Base-by-base conservation (phyloP, 2,797 vertebrate genomes). In the Apogon talboti region DNA sequence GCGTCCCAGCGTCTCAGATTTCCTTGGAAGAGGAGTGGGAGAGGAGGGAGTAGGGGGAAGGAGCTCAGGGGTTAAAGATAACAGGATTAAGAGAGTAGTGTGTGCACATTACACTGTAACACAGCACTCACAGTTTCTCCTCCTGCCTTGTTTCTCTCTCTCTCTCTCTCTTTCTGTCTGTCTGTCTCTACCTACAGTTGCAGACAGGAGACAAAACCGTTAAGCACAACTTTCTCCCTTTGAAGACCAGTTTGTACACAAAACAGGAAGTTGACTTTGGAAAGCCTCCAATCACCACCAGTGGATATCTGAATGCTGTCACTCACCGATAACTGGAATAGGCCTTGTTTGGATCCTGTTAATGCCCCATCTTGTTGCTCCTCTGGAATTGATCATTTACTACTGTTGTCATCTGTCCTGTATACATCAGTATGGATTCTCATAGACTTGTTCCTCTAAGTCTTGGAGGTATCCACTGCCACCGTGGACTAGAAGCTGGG, bases 11-110 rank as follows among this genome's bases (percentile, higher is more conserved):
- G 3, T 89, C 89, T 93, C 91, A 24, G 73, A 87, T 93, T 92
- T 90, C 91, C 72, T 82, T 68, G 4, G 84, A 73, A 88, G 76
- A 76, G 70, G 71, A 85, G 78, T 78, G 85, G 86, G 87, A 90
- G 70, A 70, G 65, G 66, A 87, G 81, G 76, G 88, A 76, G 61
- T 48, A 48, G 49, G 49, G 75, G 48, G 57, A 71, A 72, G 82
- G 76, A 89, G 81, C 83, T 69, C 80, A 57, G 57, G 78, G 88
- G 87, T 92, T 91, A 87, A 88, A 90, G 87, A 90, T 90, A 88
- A 87, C 82, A 77, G 80, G 80, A 79, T 83, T 86, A 86, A 66
- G 64, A 84, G 76, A 75, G 76, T 61, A 67, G 57, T 2, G n/a
- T 63, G 61, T 30, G 53, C 72, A 76, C 77, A 66, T 86, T 87